Base-by-base conservation (phyloP, 2,797 vertebrate species). In the Poeciliopsis presidionis region DNA sequence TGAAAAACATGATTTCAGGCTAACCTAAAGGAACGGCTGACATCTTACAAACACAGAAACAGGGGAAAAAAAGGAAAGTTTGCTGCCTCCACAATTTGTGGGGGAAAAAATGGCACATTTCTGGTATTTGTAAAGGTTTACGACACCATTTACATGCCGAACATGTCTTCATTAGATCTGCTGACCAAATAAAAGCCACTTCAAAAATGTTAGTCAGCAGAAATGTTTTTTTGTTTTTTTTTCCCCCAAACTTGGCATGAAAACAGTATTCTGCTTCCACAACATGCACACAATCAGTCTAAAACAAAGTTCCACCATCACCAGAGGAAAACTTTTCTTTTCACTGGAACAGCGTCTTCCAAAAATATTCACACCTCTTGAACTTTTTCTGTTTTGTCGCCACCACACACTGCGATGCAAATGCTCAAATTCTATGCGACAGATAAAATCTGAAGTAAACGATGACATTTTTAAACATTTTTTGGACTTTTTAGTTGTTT, bases 201-300 rank as follows among this genome's bases (percentile, higher is more conserved):
- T 81, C 7, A 80, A 49, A 78, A 74, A 67, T 8, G 61, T 0
- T 73, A 46, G 33, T 77, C 79, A 30, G 69, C 65, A 53, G 55
- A 55, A 53, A 69, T 4, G 4, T 22, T 22, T 7, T 36, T 36
- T 36, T 5, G 7, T 0, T 9, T 25, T 67, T 45, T 71, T 39
- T 71, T 80, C 46, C 30, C 30, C 82, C 55, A 76, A 22, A 85
- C 59, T 65, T 49, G 53, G 75, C 45, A 65, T 47, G 36, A 74
- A 80, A 76, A 36, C 63, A 78, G 55, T 75, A 79, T 33, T 59
- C 75, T 75, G 79, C 79, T 77, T 84, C 47, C 72, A 84, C 61
- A 77, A 82, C 84, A 87, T 80, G 81, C 88, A 91, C 87, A 86
- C 77, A 81, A 79, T 59, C 71, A 74, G 81, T 81, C 78, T 90